phyloP scores from a whole-genome alignment of 2,113 vertebrate genomes.

The Egretta garzetta region DNA sequence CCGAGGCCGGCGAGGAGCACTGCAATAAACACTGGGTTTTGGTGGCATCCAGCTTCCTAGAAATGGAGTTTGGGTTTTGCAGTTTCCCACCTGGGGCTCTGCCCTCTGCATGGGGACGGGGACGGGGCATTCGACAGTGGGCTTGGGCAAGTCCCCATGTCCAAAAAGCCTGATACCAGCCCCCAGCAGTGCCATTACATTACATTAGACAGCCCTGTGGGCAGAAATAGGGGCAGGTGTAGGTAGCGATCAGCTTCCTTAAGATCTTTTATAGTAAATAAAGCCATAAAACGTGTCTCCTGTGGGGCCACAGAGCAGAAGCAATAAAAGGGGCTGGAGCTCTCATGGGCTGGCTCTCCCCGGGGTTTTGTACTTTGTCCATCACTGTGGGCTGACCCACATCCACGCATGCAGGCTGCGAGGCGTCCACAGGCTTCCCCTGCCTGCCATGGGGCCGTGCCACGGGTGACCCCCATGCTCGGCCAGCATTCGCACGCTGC shows the following conservation, averaged over 20 bases:
- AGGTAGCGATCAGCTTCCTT: not conserved
- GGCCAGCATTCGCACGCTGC: too few species aligned
- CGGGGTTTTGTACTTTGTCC: not conserved
- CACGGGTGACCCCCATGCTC: not conserved
- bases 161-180: not conserved
- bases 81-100: not conserved
- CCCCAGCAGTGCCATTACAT: not conserved
- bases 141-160: not conserved
- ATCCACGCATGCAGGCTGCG: fast-evolving
- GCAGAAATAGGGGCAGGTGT: not conserved
- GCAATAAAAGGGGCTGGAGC: not conserved
- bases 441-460: fast-evolving
- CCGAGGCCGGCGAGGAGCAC: not conserved
- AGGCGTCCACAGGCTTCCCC: not conserved
- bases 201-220: not conserved
- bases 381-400: not conserved
- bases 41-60: not conserved
- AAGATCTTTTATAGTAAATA: not conserved
- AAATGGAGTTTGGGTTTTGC: not conserved
- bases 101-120: fast-evolving
- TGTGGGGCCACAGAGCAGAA: not conserved
- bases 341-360: not conserved
- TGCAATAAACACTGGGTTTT: conserved; percentile 33
- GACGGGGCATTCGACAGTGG: fast-evolving
- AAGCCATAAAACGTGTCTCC: not conserved